A percentile compares a stretch with the other conserved stretches of the same genome.
Evolutionary conservation across 2,113 vertebrate species (phyloP).

Genomic region (Myiozetetes cayanensis): DNA sequence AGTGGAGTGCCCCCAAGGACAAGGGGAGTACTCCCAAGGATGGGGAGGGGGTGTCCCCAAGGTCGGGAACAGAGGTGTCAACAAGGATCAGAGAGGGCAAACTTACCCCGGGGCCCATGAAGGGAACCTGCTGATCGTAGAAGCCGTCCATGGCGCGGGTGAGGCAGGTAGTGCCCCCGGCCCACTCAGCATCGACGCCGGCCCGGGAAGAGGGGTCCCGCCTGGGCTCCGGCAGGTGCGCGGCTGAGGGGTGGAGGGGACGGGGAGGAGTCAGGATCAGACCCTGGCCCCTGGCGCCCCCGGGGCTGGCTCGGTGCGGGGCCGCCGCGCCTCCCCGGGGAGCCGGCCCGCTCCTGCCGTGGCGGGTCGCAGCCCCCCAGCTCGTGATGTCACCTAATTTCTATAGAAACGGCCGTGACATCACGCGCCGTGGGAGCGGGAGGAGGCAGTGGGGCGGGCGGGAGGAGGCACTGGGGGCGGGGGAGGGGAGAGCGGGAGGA

Average conservation of each 20-base stretch:
- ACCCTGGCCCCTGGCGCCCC: neutral
- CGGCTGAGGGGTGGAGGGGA: neutral
- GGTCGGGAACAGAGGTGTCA: no score
- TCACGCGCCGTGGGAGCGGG: neutral
- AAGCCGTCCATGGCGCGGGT: constrained; percentile 90
- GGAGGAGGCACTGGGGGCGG: no score
- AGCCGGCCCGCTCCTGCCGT: constrained; percentile 7
- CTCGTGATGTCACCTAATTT: constrained; percentile 50
- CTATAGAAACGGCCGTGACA: constrained; percentile 50
- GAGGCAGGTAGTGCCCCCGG: constrained; percentile 60
- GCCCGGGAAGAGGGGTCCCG: constrained; percentile 41
- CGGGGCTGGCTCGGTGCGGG: neutral
- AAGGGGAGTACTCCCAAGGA: neutral
- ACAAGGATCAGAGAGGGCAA: neutral
- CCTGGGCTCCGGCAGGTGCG: constrained; percentile 57
- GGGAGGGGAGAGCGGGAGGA: no score
- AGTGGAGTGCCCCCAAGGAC: neutral
- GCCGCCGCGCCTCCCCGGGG: neutral
- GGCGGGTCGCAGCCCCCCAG: neutral
- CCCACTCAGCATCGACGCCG: constrained; percentile 76
- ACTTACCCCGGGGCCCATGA: constrained; percentile 91
- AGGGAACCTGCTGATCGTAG: constrained; percentile 97
- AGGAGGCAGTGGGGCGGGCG: neutral
- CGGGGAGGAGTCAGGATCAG: neutral
- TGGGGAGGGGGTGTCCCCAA: neutral